These are phyloP conservation scores for Oenanthe oenanthe DNA, from an alignment of 2,113 vertebrate species.

Conservation along the genomic window DNA sequence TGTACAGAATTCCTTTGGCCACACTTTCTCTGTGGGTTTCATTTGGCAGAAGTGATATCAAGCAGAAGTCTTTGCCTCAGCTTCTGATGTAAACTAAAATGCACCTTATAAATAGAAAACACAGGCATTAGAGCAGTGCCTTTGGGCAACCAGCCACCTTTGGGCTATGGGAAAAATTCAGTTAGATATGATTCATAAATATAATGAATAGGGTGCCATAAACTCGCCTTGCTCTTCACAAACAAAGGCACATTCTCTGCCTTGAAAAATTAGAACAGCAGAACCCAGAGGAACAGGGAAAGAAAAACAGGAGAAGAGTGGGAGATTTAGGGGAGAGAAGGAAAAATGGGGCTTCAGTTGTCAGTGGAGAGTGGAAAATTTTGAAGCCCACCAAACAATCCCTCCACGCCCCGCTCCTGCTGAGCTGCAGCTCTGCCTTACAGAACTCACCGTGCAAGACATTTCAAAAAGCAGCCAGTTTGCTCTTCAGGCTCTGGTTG, in stretches of 20 bases:
- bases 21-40: constrained; percentile 41
- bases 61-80: constrained; percentile 44
- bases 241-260: constrained; percentile 25
- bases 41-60: constrained; percentile 53
- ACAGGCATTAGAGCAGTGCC: not conserved
- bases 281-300: not conserved
- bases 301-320: not conserved
- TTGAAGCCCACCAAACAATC: not conserved
- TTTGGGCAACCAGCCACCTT: constrained; percentile 38
- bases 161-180: constrained; percentile 41
- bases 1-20: constrained; percentile 44
- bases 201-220: constrained; percentile 30
- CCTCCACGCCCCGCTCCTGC: not conserved
- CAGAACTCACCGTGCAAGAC: not conserved
- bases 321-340: not conserved
- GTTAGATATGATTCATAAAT: constrained; percentile 47
- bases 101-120: constrained; percentile 59
- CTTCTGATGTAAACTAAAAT: constrained; percentile 53
- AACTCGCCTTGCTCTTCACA: not conserved
- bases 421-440: not conserved
- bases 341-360: not conserved
- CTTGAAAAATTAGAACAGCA: constrained; percentile 18
- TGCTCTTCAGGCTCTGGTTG: not conserved
- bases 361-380: not conserved
- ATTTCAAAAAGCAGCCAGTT: not conserved